A percentile compares a stretch with the other conserved stretches of the same genome.
Conservation (phyloP, 2,888 invertebrate genomes). For the Tetramorium bicarinatum region DNA sequence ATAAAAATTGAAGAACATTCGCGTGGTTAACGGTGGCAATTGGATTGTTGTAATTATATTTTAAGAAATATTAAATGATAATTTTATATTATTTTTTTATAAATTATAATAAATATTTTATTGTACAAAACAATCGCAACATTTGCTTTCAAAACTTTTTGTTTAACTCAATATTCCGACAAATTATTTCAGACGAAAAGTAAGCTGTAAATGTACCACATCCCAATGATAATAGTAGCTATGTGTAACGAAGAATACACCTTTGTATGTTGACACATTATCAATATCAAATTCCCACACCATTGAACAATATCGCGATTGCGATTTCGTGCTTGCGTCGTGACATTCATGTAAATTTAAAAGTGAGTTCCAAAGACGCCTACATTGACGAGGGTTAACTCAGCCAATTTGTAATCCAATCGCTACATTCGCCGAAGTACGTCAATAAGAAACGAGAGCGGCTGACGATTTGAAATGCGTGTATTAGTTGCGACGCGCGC, state of each 20-base stretch:
- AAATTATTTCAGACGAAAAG: not conserved
- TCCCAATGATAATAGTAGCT: not conserved
- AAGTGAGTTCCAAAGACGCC: slow-evolving; percentile 25
- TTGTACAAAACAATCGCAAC: not conserved
- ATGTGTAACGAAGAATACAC: not conserved
- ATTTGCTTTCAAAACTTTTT: not conserved
- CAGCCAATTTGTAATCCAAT: slow-evolving; percentile 52
- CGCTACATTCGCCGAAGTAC: slow-evolving; percentile 27
- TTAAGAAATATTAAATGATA: not conserved
- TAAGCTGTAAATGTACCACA: not conserved
- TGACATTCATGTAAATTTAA: slow-evolving; percentile 36
- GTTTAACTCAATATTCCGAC: not conserved
- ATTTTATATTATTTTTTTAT: not conserved
- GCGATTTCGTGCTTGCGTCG: not conserved
- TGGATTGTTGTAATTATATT: not conserved
- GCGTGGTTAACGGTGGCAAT: not conserved
- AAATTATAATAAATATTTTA: not conserved
- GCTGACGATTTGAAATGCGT: slow-evolving; percentile 46
- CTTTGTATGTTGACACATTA: not conserved
- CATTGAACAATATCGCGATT: not conserved
- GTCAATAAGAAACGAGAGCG: slow-evolving; percentile 30
- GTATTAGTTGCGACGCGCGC: slow-evolving; percentile 2
- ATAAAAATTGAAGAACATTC: not conserved
- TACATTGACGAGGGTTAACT: slow-evolving; percentile 44
- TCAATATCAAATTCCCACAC: not conserved